Conservation (phyloP, 2,888 invertebrate species). For the Zaprionus bogoriensis region DNA sequence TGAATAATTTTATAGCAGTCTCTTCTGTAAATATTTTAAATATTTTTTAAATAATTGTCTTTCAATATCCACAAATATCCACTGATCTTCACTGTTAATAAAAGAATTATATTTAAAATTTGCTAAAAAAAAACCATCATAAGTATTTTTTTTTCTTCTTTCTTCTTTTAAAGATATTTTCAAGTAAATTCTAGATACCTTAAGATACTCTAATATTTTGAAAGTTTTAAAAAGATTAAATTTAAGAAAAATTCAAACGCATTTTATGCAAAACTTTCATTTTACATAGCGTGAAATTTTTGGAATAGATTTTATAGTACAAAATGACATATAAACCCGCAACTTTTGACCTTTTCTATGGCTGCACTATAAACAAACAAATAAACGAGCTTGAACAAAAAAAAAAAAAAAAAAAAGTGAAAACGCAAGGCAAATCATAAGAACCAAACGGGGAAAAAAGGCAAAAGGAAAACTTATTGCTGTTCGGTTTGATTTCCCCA, state of each 20-base stretch:
- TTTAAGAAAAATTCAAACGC: background rate
- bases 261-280: background rate
- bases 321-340: background rate
- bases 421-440: constrained; percentile 31
- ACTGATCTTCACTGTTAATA: too few species aligned
- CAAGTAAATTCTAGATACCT: too few species aligned
- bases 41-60: too few species aligned
- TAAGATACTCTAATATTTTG: too few species aligned
- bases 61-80: too few species aligned
- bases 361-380: constrained; percentile 12
- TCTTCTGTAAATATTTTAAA: too few species aligned
- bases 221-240: too few species aligned
- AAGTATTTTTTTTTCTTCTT: too few species aligned
- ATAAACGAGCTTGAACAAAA: constrained; percentile 28
- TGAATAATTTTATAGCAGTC: too few species aligned
- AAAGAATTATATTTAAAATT: too few species aligned
- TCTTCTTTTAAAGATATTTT: too few species aligned
- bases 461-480: constrained; percentile 49
- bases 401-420: constrained; percentile 21
- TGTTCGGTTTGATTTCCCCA: constrained; percentile 74
- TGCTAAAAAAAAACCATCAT: too few species aligned
- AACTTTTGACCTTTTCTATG: background rate
- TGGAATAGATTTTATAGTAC: background rate
- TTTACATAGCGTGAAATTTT: background rate
- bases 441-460: constrained; percentile 22